A percentile compares a stretch with the other conserved stretches of the same genome.
phyloP scores from a whole-genome alignment of 1,140 invertebrate genomes.

The Paralvinella palmiformis region DNA sequence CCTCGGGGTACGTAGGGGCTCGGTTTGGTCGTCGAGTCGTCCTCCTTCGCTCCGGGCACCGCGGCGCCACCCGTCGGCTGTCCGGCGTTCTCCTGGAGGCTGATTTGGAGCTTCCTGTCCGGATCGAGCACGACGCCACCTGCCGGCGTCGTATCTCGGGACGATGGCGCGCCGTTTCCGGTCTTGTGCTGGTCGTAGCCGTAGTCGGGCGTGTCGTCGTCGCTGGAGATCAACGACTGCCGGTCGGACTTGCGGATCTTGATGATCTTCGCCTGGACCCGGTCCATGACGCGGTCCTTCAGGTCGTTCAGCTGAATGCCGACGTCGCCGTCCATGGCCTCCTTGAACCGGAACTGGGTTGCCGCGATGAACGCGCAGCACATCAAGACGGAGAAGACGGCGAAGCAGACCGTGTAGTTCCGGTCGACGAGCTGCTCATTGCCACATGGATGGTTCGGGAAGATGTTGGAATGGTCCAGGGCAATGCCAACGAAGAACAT shows the following conservation, averaged over 20 bases:
- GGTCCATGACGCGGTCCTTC: conserved; percentile 4
- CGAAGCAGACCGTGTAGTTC: conserved; percentile 98
- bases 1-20: conserved; percentile 17
- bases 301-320: conserved; percentile 3
- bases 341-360: conserved; percentile 62
- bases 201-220: not conserved
- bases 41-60: not conserved
- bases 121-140: not conserved
- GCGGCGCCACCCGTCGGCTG: not conserved
- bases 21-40: not conserved
- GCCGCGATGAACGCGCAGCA: conserved; percentile 87
- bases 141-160: not conserved
- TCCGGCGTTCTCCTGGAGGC: not conserved
- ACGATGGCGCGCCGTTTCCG: not conserved
- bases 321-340: conserved; percentile 6
- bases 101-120: conserved; percentile 13
- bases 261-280: not conserved
- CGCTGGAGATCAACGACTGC: not conserved
- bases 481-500: conserved; percentile 96
- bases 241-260: not conserved
- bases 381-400: conserved; percentile 95
- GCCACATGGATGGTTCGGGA: conserved; percentile 79
- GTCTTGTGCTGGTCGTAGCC: not conserved
- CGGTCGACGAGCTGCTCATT: conserved; percentile 57
- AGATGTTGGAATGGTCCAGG: conserved; percentile 86